Percentiles rank a stretch among this genome's conserved stretches.
Evolutionary conservation across 1,140 invertebrate species (phyloP).

Genomic region (Bombus fervidus): DNA sequence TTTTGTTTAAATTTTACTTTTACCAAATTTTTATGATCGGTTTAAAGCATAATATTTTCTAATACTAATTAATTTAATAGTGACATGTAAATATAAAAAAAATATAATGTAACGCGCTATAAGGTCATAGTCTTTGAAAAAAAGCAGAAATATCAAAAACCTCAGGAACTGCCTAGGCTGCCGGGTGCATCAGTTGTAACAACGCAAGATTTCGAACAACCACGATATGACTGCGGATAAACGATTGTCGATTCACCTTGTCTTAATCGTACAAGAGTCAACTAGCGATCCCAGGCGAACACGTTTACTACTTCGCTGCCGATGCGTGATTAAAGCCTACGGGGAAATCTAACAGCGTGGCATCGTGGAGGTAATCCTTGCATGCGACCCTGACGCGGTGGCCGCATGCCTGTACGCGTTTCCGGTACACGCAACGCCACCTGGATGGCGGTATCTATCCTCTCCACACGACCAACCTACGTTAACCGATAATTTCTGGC

Average conservation of each 20-base stretch:
- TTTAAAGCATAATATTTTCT: too few relatives aligned
- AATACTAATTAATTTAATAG: too few relatives aligned
- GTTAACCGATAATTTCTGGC: constrained; percentile 39
- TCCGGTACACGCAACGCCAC: constrained; percentile 1
- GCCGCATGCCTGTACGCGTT: constrained; percentile 45
- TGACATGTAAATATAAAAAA: too few relatives aligned
- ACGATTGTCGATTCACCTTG: neutral
- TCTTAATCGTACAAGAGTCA: neutral
- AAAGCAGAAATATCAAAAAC: too few relatives aligned
- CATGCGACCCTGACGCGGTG: constrained; percentile 24
- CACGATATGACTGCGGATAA: too few relatives aligned
- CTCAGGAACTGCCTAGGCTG: too few relatives aligned
- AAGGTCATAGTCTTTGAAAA: too few relatives aligned
- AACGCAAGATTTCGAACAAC: too few relatives aligned
- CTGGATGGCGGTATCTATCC: constrained; percentile 2
- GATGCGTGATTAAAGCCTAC: constrained; percentile 78
- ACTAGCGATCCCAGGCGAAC: constrained; percentile 50
- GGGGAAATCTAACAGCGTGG: constrained; percentile 78
- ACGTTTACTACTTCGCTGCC: constrained; percentile 66
- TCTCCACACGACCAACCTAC: neutral
- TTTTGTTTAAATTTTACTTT: neutral
- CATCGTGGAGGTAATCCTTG: constrained; percentile 58
- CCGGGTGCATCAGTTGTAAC: too few relatives aligned
- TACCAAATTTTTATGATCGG: neutral
- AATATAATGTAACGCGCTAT: too few relatives aligned